Conservation (phyloP, 2,797 vertebrate species). For the Australoheros facetus region DNA sequence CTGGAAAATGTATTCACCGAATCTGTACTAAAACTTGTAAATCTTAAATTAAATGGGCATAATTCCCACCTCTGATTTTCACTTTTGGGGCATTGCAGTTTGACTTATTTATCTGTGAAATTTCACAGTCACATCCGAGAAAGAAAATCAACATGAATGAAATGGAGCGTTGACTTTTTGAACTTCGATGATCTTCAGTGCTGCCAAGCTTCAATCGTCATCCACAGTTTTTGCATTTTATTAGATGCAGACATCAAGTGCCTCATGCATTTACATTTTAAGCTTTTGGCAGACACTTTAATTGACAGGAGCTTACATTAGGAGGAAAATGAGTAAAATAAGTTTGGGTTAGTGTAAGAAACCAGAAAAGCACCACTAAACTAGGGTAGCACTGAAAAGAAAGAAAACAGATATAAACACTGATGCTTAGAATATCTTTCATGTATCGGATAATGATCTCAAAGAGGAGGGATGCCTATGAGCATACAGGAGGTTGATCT, state of each 20-base stretch:
- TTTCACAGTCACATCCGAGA: slow-evolving; percentile 2
- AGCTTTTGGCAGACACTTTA: slow-evolving; percentile 18
- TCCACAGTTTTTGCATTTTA: not conserved
- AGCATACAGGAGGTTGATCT: not conserved
- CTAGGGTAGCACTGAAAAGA: not conserved
- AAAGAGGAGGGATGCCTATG: not conserved
- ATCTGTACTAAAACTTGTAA: not conserved
- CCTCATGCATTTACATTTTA: slow-evolving; percentile 31
- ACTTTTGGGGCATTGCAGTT: not conserved
- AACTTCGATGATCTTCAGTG: slow-evolving; percentile 10
- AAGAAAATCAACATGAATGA: not conserved
- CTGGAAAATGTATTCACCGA: not conserved
- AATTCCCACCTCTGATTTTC: not conserved
- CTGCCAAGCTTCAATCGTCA: slow-evolving; percentile 1
- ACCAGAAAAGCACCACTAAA: not conserved
- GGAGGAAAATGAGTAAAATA: not conserved
- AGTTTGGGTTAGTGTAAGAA: slow-evolving; percentile 16
- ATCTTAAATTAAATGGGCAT: not conserved
- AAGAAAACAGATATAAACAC: not conserved
- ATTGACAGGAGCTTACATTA: slow-evolving; percentile 30
- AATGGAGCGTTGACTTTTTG: slow-evolving; percentile 16
- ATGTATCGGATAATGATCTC: slow-evolving; percentile 8
- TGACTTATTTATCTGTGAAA: not conserved
- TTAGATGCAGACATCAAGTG: slow-evolving; percentile 35
- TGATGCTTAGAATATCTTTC: not conserved